phyloP scores from a whole-genome alignment of 2,113 vertebrate genomes.

The Symphodus melops region DNA sequence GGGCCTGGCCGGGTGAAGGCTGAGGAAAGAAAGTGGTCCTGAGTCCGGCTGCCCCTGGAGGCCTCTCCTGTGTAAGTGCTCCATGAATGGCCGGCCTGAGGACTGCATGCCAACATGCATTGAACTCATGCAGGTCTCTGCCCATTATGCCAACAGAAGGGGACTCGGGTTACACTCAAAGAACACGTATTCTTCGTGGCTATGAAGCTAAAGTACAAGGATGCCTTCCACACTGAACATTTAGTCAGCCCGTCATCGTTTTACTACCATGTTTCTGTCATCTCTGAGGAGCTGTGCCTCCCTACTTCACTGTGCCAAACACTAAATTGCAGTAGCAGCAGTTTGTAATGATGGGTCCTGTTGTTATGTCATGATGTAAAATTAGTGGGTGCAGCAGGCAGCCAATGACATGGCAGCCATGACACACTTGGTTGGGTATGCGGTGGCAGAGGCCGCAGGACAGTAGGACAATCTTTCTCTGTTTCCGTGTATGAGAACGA shows the following conservation, averaged over 20 bases:
- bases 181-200: conserved; percentile 45
- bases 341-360: conserved; percentile 65
- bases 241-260: conserved; percentile 6
- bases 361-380: conserved; percentile 54
- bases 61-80: conserved; percentile 56
- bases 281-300: conserved; percentile 9
- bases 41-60: conserved; percentile 43
- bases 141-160: conserved; percentile 20
- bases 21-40: conserved; percentile 52
- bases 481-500: conserved; percentile 1
- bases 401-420: conserved; percentile 45
- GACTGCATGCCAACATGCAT: conserved; percentile 49
- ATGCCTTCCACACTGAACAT: conserved; percentile 43
- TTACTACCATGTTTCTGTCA: not conserved
- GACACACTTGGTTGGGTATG: conserved; percentile 51
- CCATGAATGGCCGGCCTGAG: conserved; percentile 52
- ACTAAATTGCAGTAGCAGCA: conserved; percentile 49
- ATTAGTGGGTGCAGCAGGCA: conserved; percentile 50
- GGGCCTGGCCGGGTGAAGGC: conserved; percentile 22
- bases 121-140: conserved; percentile 42
- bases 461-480: conserved; percentile 49
- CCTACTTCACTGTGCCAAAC: conserved; percentile 8
- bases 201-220: conserved; percentile 49
- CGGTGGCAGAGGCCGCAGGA: conserved; percentile 44
- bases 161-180: conserved; percentile 37